Percentiles rank a stretch among this genome's conserved stretches.
Evolutionary conservation across 2,113 vertebrate species (phyloP).

Genomic region (Australoheros scitulus): DNA sequence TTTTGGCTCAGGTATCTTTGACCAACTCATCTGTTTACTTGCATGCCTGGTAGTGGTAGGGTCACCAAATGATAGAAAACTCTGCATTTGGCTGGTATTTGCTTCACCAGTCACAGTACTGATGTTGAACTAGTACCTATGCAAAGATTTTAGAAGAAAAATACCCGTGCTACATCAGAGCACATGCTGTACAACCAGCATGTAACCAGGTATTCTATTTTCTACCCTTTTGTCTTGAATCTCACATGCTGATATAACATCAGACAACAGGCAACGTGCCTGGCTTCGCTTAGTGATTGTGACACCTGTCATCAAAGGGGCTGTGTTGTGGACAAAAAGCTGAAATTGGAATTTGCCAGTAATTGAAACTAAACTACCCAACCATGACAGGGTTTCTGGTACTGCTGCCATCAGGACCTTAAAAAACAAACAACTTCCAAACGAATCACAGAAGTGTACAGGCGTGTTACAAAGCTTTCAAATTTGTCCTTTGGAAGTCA

Average conservation of each 20-base stretch:
- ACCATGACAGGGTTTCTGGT: background rate
- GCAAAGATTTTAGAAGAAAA: background rate
- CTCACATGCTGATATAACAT: background rate
- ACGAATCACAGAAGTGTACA: background rate
- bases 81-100: background rate
- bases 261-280: background rate
- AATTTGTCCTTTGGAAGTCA: background rate
- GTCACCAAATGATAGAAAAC: background rate
- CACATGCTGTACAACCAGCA: background rate
- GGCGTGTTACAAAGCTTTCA: background rate
- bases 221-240: background rate
- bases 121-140: background rate
- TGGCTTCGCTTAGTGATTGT: background rate
- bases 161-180: background rate
- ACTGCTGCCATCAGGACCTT: background rate
- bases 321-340: conserved; percentile 2
- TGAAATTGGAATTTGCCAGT: conserved; percentile 14
- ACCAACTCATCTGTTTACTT: too few species aligned
- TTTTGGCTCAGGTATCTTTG: background rate
- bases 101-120: background rate
- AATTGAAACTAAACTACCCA: background rate
- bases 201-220: background rate
- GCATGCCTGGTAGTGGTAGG: too few species aligned
- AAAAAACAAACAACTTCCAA: conserved; percentile 4
- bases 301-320: conserved; percentile 3